phyloP scores from a whole-genome alignment of 2,797 vertebrate genomes.

The Oophaga sylvatica region DNA sequence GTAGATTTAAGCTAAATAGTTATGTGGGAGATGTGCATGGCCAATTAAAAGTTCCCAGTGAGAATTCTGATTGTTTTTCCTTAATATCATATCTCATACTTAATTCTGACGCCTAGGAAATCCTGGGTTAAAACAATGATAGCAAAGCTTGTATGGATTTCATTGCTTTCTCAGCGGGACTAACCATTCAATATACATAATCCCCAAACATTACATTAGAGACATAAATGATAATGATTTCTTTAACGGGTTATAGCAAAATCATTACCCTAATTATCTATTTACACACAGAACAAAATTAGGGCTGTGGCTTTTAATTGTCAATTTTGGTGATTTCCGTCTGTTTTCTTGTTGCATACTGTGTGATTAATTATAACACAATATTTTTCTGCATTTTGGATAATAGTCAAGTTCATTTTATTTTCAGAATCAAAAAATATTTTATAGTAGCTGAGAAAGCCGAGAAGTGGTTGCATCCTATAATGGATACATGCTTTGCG shows the following conservation, averaged over 20 bases:
- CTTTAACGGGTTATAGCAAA: conserved; percentile 44
- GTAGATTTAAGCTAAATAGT: not conserved
- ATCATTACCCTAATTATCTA: conserved; percentile 51
- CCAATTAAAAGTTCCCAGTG: not conserved
- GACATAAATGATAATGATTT: conserved; percentile 45
- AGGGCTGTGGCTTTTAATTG: conserved; percentile 40
- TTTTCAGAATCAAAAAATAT: not conserved
- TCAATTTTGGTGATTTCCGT: conserved; percentile 35
- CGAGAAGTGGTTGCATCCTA: not conserved
- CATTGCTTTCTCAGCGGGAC: conserved; percentile 42
- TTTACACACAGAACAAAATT: conserved; percentile 38
- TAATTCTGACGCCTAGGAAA: not conserved
- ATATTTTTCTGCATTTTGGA: not conserved
- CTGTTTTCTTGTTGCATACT: conserved; percentile 33
- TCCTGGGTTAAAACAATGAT: conserved; percentile 1
- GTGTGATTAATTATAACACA: conserved; percentile 24
- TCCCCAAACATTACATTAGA: conserved; percentile 37
- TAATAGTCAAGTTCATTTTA: conserved; percentile 8
- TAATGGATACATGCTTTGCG: not conserved
- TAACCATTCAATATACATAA: conserved; percentile 39
- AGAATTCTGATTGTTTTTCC: not conserved
- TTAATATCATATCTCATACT: not conserved
- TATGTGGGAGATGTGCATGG: not conserved
- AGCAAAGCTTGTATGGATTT: conserved; percentile 11
- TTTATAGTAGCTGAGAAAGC: not conserved